A percentile compares a stretch with the other conserved stretches of the same genome.
Evolutionary conservation across 92 coral and sea anemone species (phyloP).

Genomic region (Ricordea florida): DNA sequence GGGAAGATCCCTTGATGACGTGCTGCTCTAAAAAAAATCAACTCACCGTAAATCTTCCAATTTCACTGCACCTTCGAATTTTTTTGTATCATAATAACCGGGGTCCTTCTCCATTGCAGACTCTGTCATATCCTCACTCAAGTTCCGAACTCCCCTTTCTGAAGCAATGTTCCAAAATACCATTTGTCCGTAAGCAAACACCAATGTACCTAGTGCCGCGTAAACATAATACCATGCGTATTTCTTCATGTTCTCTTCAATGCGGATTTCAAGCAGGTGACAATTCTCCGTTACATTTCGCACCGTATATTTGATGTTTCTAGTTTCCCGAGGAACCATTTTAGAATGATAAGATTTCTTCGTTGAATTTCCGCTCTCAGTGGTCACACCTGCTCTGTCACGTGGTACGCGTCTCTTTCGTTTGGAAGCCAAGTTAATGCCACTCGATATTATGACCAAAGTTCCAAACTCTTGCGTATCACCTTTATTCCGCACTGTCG

Average conservation of each 20-base stretch:
- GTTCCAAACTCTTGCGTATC: too few relatives aligned
- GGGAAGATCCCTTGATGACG: too few relatives aligned
- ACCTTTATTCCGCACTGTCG: too few relatives aligned
- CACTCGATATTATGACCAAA: too few relatives aligned
- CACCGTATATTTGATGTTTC: slow-evolving; percentile 25
- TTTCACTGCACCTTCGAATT: slow-evolving; percentile 28
- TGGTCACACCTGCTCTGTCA: too few relatives aligned
- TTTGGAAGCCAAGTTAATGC: too few relatives aligned
- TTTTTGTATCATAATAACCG: slow-evolving; percentile 50
- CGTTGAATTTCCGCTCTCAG: too few relatives aligned
- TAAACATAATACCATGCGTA: slow-evolving; percentile 78
- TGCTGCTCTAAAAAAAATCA: too few relatives aligned
- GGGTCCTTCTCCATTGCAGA: slow-evolving; percentile 51
- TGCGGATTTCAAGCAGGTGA: slow-evolving; percentile 30
- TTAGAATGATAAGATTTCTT: too few relatives aligned
- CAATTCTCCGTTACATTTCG: slow-evolving; percentile 51
- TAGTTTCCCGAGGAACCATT: slow-evolving; percentile 1
- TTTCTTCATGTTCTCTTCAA: slow-evolving; percentile 74
- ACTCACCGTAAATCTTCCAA: slow-evolving; percentile 39
- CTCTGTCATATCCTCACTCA: slow-evolving; percentile 39
- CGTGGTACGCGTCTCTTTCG: too few relatives aligned
- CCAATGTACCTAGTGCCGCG: slow-evolving; percentile 83
- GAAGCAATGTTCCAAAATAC: slow-evolving; percentile 88
- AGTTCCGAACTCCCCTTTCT: slow-evolving; percentile 60
- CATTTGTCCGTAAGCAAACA: slow-evolving; percentile 90